A percentile compares a stretch with the other conserved stretches of the same genome.
Evolutionary conservation across 2,888 invertebrate species (phyloP).

Genomic region (Anticlea derivata): DNA sequence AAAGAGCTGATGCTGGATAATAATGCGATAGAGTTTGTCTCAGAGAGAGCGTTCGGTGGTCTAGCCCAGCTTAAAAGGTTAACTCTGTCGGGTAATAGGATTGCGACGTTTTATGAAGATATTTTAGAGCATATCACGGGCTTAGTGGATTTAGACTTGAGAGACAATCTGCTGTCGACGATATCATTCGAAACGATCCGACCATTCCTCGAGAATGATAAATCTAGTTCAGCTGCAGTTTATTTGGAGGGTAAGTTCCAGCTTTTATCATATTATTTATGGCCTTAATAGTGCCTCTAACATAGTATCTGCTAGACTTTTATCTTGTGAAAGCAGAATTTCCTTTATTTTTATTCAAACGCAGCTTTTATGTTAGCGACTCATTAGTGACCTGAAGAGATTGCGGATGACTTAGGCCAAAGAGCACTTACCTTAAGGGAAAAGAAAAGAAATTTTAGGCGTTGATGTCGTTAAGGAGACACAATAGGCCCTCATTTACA

Average conservation of each 20-base stretch:
- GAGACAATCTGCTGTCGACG: constrained; percentile 89
- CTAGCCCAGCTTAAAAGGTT: constrained; percentile 88
- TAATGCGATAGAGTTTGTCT: constrained; percentile 88
- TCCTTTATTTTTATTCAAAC: background rate
- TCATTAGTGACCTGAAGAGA: constrained; percentile 28
- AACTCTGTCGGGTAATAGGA: constrained; percentile 88
- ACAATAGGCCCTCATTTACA: constrained; percentile 33
- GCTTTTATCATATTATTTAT: constrained; percentile 44
- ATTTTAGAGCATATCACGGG: constrained; percentile 88
- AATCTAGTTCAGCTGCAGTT: constrained; percentile 88
- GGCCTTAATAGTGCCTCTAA: constrained; percentile 33
- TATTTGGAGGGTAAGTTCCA: constrained; percentile 89
- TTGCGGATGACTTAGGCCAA: constrained; percentile 17
- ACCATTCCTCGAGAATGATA: constrained; percentile 89
- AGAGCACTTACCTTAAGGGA: constrained; percentile 22
- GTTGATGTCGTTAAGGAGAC: constrained; percentile 22
- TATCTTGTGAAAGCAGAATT: background rate
- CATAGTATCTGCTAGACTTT: constrained; percentile 19
- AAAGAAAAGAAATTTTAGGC: constrained; percentile 23
- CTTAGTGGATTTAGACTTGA: constrained; percentile 88
- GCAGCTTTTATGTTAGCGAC: constrained; percentile 18
- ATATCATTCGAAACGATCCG: constrained; percentile 89
- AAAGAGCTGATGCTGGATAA: constrained; percentile 88
- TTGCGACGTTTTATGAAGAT: constrained; percentile 88
- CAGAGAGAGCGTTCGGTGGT: constrained; percentile 90